A percentile compares a stretch with the other conserved stretches of the same genome.
Evolutionary conservation across 1,140 invertebrate genomes (phyloP).

Genomic region (Octopus bimaculoides): DNA sequence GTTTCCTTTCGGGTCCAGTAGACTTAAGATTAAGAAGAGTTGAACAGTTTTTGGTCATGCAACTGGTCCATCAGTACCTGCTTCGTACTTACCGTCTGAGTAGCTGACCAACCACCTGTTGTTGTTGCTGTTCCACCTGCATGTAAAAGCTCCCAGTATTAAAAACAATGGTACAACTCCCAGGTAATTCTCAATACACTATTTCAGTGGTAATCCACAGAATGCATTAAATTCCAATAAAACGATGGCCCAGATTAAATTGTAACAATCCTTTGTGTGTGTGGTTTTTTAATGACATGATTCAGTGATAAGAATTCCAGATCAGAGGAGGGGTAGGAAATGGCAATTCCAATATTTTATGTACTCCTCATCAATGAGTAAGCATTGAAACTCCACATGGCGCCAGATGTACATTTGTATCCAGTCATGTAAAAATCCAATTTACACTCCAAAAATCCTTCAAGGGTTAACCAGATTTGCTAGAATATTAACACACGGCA

Average conservation of each 20-base stretch:
- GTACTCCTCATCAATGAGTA: neutral
- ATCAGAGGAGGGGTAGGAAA: no score
- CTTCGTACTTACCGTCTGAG: constrained; percentile 6
- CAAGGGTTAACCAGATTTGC: no score
- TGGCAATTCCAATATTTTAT: neutral
- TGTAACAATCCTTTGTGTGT: constrained; percentile 3
- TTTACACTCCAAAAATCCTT: neutral
- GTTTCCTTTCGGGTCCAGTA: constrained; percentile 1
- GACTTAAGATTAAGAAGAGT: neutral
- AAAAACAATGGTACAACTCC: constrained; percentile 8
- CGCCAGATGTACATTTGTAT: neutral
- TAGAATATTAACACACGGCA: no score
- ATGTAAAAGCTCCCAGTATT: constrained; percentile 2
- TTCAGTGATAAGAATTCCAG: no score
- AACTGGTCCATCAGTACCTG: constrained; percentile 9
- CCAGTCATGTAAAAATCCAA: neutral
- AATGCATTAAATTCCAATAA: constrained; percentile 1
- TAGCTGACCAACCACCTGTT: neutral
- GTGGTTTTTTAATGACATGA: neutral
- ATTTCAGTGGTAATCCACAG: constrained; percentile 4
- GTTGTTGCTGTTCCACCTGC: neutral
- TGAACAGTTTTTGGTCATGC: constrained; percentile 12
- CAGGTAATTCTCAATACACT: neutral
- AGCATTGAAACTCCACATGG: neutral
- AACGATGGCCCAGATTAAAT: neutral